Percentiles rank a stretch among this genome's conserved stretches.
Evolutionary conservation across 2,888 invertebrate genomes (phyloP).

Genomic region (Stegana nigrithorax): DNA sequence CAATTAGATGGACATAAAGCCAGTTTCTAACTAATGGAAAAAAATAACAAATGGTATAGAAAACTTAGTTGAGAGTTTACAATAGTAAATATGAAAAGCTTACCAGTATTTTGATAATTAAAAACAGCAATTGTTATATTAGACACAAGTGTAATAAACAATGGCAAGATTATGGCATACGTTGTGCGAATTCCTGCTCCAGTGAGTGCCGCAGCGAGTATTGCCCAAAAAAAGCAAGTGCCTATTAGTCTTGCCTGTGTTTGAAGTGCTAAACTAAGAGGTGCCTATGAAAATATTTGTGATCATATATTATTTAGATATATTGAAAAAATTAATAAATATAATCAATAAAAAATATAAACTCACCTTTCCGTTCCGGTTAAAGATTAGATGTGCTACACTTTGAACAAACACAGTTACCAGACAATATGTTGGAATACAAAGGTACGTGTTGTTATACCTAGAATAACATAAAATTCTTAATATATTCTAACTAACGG

Average conservation of each 20-base stretch:
- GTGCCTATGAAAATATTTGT: constrained; percentile 37
- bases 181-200: constrained; percentile 52
- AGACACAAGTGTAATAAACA: constrained; percentile 46
- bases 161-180: constrained; percentile 50
- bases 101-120: constrained; percentile 54
- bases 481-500: background rate
- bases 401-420: constrained; percentile 51
- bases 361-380: constrained; percentile 45
- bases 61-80: background rate
- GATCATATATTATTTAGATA: too few species aligned
- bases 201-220: constrained; percentile 51
- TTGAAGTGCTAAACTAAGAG: constrained; percentile 55
- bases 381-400: constrained; percentile 46
- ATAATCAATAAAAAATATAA: too few species aligned
- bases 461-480: constrained; percentile 32
- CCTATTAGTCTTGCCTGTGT: constrained; percentile 57
- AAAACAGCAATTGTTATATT: constrained; percentile 46
- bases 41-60: background rate
- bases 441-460: constrained; percentile 49
- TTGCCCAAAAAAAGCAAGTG: constrained; percentile 53
- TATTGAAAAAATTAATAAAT: background rate
- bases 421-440: constrained; percentile 51
- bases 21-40: constrained; percentile 48
- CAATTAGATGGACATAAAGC: constrained; percentile 54
- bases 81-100: constrained; percentile 18